phyloP scores from a whole-genome alignment of 2,113 vertebrate genomes.

The Falcunculus frontatus region DNA sequence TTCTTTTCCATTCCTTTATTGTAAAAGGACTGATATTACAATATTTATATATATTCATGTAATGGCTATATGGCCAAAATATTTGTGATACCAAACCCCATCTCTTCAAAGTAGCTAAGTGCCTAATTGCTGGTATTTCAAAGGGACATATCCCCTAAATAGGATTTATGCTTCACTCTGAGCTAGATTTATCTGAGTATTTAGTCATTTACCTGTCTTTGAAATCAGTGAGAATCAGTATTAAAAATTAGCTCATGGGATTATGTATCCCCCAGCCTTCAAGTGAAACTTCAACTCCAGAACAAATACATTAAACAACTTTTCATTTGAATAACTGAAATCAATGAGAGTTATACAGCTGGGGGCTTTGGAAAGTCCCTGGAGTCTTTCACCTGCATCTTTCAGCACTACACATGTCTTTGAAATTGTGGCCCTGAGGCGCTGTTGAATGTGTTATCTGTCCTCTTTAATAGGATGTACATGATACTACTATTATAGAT shows the following conservation, averaged over 20 bases:
- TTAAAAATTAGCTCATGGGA: neutral
- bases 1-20: neutral
- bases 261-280: neutral
- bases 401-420: conserved; percentile 11
- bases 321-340: conserved; percentile 42
- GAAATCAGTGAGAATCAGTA: neutral
- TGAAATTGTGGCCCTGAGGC: conserved; percentile 22
- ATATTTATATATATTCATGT: neutral
- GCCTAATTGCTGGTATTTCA: neutral
- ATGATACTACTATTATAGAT: conserved; percentile 7
- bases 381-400: conserved; percentile 32
- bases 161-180: neutral
- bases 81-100: neutral
- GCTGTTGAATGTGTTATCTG: neutral
- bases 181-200: neutral
- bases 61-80: neutral
- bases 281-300: neutral
- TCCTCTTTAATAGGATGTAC: conserved; percentile 46
- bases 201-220: neutral
- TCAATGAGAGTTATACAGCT: neutral
- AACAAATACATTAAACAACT: conserved; percentile 30
- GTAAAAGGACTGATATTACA: neutral
- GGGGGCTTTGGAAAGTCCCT: conserved; percentile 34
- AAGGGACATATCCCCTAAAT: neutral
- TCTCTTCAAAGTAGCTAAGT: neutral